phyloP scores from a whole-genome alignment of 2,113 vertebrate genomes.

The Struthio camelus region DNA sequence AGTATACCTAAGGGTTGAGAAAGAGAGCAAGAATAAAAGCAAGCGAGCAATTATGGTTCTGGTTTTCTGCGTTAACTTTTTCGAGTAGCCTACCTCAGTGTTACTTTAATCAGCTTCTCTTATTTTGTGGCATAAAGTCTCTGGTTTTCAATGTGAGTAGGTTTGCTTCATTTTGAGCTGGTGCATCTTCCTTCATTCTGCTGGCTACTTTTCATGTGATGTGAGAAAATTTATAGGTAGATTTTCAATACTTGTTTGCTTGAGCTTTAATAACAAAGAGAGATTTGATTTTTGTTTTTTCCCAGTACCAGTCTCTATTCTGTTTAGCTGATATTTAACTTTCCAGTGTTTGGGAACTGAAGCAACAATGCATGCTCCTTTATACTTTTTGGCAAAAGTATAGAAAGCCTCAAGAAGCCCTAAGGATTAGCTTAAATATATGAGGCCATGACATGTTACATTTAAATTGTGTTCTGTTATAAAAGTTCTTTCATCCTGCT shows the following conservation, averaged over 20 bases:
- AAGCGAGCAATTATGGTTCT: too few relatives aligned
- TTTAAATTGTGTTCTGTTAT: conserved; percentile 50
- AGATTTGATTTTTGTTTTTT: not conserved
- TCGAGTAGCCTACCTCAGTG: not conserved
- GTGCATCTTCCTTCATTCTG: not conserved
- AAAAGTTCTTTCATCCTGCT: conserved; percentile 51
- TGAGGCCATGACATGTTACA: conserved; percentile 44
- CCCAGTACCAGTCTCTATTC: not conserved
- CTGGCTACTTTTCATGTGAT: not conserved
- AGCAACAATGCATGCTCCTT: conserved; percentile 2
- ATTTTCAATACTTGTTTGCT: not conserved
- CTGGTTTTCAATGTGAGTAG: not conserved
- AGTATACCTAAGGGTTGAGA: not conserved
- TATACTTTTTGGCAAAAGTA: conserved; percentile 47
- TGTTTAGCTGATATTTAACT: conserved; percentile 3
- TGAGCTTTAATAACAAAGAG: not conserved
- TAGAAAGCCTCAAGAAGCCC: conserved; percentile 46
- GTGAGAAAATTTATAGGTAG: not conserved
- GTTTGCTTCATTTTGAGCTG: not conserved
- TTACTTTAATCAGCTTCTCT: not conserved
- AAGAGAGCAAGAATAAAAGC: not conserved
- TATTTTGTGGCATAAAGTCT: not conserved
- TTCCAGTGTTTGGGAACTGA: conserved; percentile 18
- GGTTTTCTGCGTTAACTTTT: not conserved
- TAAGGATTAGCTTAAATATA: conserved; percentile 52